Conservation (phyloP, 2,113 vertebrate genomes). For the Rhinoderma darwinii region DNA sequence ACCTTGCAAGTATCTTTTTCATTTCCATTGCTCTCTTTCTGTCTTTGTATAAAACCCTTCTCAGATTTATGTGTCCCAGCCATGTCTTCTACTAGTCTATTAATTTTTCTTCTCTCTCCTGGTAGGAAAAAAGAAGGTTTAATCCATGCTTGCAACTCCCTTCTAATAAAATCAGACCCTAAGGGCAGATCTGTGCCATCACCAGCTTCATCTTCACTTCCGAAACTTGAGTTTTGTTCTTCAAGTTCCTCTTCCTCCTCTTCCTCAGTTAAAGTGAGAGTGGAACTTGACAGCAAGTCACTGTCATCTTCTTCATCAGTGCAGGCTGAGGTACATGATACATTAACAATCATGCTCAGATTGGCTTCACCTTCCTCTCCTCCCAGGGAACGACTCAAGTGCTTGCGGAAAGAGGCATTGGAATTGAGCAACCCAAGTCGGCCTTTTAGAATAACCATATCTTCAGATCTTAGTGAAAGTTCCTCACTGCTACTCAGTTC, state of each 20-base stretch:
- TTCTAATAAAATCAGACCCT: slow-evolving; percentile 91
- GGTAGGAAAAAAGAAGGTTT: slow-evolving; percentile 77
- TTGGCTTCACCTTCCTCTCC: slow-evolving; percentile 88
- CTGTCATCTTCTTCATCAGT: slow-evolving; percentile 97
- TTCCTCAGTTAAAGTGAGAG: slow-evolving; percentile 95
- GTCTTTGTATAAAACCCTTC: slow-evolving; percentile 71
- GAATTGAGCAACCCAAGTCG: slow-evolving; percentile 79
- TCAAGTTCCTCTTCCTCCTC: slow-evolving; percentile 89
- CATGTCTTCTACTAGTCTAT: slow-evolving; percentile 67
- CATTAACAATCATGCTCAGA: slow-evolving; percentile 97
- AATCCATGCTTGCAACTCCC: slow-evolving; percentile 90
- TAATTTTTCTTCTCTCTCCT: slow-evolving; percentile 81
- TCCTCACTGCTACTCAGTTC: slow-evolving; percentile 93
- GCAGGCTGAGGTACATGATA: slow-evolving; percentile 93
- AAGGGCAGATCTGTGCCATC: slow-evolving; percentile 85
- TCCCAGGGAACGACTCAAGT: slow-evolving; percentile 75
- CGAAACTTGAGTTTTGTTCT: slow-evolving; percentile 83
- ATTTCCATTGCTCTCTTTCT: slow-evolving; percentile 77
- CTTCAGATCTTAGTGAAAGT: slow-evolving; percentile 89
- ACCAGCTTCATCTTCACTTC: slow-evolving; percentile 87
- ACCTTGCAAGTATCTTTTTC: slow-evolving; percentile 69
- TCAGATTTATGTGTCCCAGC: slow-evolving; percentile 71
- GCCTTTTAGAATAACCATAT: slow-evolving; percentile 82
- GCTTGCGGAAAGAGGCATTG: slow-evolving; percentile 82
- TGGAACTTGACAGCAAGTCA: slow-evolving; percentile 96